A percentile compares a stretch with the other conserved stretches of the same genome.
These are phyloP conservation scores for Phymanthus crucifer DNA, from an alignment of 92 coral and sea anemone genomes.

Conservation along the genomic window DNA sequence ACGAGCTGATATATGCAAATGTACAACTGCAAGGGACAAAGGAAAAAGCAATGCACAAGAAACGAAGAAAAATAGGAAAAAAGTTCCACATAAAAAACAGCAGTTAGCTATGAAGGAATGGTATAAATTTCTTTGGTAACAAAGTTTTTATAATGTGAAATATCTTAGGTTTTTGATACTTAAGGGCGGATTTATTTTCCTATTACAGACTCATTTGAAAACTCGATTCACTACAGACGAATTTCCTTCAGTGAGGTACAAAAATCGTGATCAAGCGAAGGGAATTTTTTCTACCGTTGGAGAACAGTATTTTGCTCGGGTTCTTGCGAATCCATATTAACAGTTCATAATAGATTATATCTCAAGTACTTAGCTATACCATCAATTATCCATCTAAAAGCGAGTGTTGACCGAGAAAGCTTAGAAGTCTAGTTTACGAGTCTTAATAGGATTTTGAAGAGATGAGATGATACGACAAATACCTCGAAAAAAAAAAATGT, in stretches of 20 bases:
- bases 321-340: neutral
- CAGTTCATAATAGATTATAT: neutral
- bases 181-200: neutral
- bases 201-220: neutral
- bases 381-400: conserved; percentile 6
- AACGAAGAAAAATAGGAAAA: neutral
- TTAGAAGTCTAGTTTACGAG: too few relatives aligned
- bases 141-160: neutral
- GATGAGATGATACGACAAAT: neutral
- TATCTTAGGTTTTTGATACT: neutral
- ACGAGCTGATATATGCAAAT: neutral
- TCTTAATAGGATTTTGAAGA: conserved; percentile 5
- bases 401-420: neutral
- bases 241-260: neutral
- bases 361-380: conserved; percentile 1
- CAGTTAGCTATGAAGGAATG: neutral
- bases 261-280: neutral
- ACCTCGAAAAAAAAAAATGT: neutral
- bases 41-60: neutral
- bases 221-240: neutral
- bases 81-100: neutral
- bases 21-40: neutral
- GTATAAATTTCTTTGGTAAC: neutral
- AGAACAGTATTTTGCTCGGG: neutral
- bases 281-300: neutral